Conservation (phyloP, 2,113 vertebrate genomes). For the Eulemur rufifrons region DNA sequence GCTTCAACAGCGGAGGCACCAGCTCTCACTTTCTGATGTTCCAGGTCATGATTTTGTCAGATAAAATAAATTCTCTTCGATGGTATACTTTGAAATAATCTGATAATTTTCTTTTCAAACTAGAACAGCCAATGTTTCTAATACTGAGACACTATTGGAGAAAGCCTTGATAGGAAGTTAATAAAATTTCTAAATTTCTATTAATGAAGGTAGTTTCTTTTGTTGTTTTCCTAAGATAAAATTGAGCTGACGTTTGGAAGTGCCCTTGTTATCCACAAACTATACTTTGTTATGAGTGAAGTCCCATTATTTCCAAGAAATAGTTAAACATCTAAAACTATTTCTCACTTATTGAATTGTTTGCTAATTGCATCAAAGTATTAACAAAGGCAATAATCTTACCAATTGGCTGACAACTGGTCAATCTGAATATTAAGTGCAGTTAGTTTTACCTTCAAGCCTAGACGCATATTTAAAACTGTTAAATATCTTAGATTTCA, state of each 20-base stretch:
- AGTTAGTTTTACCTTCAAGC: not conserved
- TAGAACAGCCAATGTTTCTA: slow-evolving; percentile 12
- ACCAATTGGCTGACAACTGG: not conserved
- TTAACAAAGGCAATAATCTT: not conserved
- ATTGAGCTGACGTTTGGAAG: not conserved
- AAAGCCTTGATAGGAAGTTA: not conserved
- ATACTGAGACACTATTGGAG: not conserved
- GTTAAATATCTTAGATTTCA: not conserved
- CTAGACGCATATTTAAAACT: not conserved
- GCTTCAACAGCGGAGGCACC: slow-evolving; percentile 68
- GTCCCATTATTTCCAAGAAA: slow-evolving; percentile 3
- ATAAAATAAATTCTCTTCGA: slow-evolving; percentile 48
- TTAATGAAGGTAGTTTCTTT: not conserved
- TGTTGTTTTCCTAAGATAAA: not conserved
- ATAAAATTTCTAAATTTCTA: not conserved
- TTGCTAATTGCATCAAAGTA: not conserved
- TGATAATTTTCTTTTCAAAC: slow-evolving; percentile 55
- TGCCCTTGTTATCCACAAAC: not conserved
- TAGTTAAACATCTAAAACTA: not conserved
- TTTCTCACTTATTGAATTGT: not conserved
- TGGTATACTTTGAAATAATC: not conserved
- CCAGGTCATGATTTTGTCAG: slow-evolving; percentile 43
- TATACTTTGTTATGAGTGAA: not conserved
- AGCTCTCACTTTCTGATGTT: slow-evolving; percentile 1
- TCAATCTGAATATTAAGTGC: not conserved